phyloP scores from a whole-genome alignment of 2,113 vertebrate species.

The Chamaea fasciata region DNA sequence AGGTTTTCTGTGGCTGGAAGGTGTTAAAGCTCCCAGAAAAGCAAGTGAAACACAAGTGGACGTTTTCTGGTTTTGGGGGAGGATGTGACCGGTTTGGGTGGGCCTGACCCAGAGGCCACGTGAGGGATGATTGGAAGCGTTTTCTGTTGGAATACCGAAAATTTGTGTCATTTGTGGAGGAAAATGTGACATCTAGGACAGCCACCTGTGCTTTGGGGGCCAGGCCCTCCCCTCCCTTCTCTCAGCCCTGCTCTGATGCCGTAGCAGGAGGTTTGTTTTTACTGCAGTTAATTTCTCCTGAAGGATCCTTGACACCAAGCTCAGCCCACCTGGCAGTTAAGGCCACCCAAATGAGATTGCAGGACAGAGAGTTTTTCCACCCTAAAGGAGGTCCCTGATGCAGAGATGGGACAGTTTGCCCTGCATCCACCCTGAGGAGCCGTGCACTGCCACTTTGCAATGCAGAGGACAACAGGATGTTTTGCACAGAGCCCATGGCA shows the following conservation, averaged over 20 bases:
- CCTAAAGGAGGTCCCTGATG: neutral
- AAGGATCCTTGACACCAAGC: neutral
- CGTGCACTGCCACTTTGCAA: neutral
- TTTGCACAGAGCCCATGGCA: neutral
- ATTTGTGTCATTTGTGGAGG: neutral
- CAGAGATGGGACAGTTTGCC: neutral
- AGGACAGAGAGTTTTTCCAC: neutral
- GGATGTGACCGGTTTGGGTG: neutral
- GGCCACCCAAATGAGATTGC: neutral
- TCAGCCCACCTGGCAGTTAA: neutral
- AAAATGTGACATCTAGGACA: neutral
- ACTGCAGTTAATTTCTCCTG: neutral
- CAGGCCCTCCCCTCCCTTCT: neutral
- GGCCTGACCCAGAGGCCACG: neutral
- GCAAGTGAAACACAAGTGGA: neutral
- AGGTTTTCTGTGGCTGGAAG: neutral
- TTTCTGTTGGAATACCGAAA: neutral
- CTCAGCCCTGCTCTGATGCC: accelerated
- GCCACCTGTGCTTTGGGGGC: neutral
- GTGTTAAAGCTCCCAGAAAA: neutral
- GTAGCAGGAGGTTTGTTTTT: neutral
- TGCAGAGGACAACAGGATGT: constrained; percentile 45
- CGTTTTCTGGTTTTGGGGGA: neutral
- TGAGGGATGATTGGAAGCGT: neutral
- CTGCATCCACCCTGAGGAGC: neutral